Percentiles rank a stretch among this genome's conserved stretches.
These are phyloP conservation scores for Rhadina sibilatrix DNA, from an alignment of 2,113 vertebrate genomes.

Conservation along the genomic window DNA sequence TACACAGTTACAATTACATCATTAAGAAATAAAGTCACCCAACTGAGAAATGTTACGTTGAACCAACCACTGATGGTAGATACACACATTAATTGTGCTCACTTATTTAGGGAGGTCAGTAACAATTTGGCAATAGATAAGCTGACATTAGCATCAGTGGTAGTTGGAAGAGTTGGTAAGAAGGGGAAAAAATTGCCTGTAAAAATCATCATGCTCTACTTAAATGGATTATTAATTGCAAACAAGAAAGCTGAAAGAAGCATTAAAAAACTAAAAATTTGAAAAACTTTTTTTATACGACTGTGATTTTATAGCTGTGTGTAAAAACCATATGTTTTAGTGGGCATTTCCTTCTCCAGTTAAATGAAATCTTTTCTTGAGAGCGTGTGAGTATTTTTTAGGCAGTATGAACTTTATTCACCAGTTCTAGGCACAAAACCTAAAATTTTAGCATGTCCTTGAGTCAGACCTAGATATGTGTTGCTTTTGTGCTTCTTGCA, in stretches of 20 bases:
- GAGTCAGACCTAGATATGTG: neutral
- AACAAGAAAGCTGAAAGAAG: neutral
- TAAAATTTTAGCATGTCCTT: neutral
- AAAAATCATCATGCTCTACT: neutral
- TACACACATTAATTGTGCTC: neutral
- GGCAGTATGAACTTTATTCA: neutral
- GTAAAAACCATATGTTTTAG: neutral
- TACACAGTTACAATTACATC: neutral
- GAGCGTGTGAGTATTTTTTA: neutral
- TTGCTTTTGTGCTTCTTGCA: neutral
- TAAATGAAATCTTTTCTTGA: neutral
- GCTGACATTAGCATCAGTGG: neutral
- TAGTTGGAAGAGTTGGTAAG: neutral
- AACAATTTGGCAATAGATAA: neutral
- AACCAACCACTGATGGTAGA: neutral
- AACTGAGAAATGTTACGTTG: neutral
- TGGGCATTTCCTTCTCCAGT: neutral
- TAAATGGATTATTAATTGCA: neutral
- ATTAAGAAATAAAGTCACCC: neutral
- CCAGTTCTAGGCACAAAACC: neutral
- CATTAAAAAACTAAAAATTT: neutral
- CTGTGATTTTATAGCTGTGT: neutral
- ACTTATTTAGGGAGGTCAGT: neutral
- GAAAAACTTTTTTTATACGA: neutral
- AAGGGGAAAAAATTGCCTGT: neutral